Evolutionary conservation across 2,113 vertebrate species (phyloP).

Genomic region (Toxotes jaculatrix): DNA sequence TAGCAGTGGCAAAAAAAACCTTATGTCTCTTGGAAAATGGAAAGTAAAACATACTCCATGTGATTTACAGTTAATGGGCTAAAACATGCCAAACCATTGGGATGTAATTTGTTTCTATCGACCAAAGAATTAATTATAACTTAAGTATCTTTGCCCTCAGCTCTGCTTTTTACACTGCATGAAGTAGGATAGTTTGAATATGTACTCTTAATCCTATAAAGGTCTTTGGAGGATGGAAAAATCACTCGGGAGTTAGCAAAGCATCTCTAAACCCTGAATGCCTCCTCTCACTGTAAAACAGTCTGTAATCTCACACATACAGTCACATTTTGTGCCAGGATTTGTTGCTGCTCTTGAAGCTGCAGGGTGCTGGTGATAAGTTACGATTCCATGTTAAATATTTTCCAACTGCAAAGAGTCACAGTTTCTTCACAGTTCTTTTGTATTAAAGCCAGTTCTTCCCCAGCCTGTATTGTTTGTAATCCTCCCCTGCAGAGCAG

Average conservation of each 20-base stretch:
- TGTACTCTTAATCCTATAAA: neutral
- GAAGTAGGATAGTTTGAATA: neutral
- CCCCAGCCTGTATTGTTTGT: conserved; percentile 21
- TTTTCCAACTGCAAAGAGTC: conserved; percentile 38
- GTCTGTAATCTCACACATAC: conserved; percentile 6
- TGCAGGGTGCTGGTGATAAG: conserved; percentile 2
- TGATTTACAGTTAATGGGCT: conserved; percentile 35
- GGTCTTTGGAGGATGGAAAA: neutral
- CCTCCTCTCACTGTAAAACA: neutral
- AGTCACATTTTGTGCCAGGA: neutral
- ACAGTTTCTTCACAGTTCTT: neutral
- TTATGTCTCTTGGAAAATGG: conserved; percentile 24
- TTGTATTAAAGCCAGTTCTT: conserved; percentile 2
- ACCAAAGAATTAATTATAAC: conserved; percentile 24
- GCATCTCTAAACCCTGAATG: neutral
- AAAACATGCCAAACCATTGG: conserved; percentile 25
- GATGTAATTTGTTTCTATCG: conserved; percentile 25
- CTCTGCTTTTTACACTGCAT: neutral
- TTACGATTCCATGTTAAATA: conserved; percentile 19
- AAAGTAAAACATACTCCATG: conserved; percentile 30
- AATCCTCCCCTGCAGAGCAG: conserved; percentile 39
- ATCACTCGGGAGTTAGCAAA: neutral
- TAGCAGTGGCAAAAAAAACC: no score
- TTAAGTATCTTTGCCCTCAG: conserved; percentile 3
- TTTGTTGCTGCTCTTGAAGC: conserved; percentile 5